A percentile compares a stretch with the other conserved stretches of the same genome.
Conservation (phyloP, 2,888 invertebrate genomes). For the Omphaloscelis lunosa region DNA sequence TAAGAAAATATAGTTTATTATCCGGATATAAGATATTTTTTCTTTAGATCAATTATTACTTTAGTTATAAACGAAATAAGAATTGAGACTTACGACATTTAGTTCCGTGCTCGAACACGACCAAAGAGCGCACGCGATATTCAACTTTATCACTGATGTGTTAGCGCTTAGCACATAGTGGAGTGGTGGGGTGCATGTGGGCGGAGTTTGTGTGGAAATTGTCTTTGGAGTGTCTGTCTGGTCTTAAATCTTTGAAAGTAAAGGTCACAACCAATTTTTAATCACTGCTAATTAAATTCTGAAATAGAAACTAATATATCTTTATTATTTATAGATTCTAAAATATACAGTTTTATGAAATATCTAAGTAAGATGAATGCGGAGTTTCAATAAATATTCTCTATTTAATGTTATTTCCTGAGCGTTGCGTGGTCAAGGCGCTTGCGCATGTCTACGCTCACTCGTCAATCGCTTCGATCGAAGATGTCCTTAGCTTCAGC, state of each 20-base stretch:
- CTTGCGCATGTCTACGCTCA: constrained; percentile 69
- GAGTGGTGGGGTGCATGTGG: no score
- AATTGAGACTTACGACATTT: no score
- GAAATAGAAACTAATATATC: neutral
- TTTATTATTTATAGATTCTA: neutral
- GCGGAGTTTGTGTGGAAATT: no score
- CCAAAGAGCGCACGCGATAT: no score
- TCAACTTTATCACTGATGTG: no score
- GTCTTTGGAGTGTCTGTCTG: no score
- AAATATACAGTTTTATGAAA: neutral
- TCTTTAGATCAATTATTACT: no score
- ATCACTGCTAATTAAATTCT: constrained; percentile 23
- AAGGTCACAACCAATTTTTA: constrained; percentile 13
- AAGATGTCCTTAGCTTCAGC: constrained; percentile 50
- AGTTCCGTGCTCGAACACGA: no score
- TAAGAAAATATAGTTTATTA: no score
- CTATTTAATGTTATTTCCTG: constrained; percentile 57
- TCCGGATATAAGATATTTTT: no score
- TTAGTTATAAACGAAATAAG: no score
- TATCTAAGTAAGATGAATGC: constrained; percentile 15
- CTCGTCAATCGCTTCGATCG: constrained; percentile 68
- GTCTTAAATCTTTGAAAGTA: constrained; percentile 31
- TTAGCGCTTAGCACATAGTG: no score
- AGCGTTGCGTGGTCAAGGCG: constrained; percentile 65
- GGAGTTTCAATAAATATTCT: constrained; percentile 48